Base-by-base conservation (phyloP, 2,113 vertebrate genomes). In the Stictonetta naevosa region DNA sequence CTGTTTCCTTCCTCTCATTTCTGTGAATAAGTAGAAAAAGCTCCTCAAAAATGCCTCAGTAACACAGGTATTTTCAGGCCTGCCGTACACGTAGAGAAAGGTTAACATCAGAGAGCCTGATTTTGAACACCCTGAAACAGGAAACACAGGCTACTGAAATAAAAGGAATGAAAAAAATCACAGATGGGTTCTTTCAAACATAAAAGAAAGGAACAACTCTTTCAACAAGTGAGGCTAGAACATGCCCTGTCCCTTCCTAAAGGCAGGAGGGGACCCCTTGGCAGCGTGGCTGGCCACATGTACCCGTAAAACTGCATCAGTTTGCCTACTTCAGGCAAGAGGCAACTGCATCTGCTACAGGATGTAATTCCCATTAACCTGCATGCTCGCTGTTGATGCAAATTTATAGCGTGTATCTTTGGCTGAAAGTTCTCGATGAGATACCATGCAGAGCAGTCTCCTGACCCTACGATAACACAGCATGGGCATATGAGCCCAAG, bases 221-320 rank as follows among this genome's bases (percentile, higher is more conserved):
- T 91, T 72, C 0, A 3, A 77, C 34, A 89, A 5, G 36, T 68
- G 74, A 84, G n/a, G 5, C 7, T 87, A 64, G 75, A 91, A 67
- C 7, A 52, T 28, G 29, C 7, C 33, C 42, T 34, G 55, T 42
- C 2, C 22, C 26, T 56, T 88, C 58, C 48, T 48, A 16, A 84
- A 55, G 29, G 9, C 7, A 1, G 22, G 31, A 84, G 33, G 40
- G 21, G 77, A 91, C 33, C 22, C 26, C 3, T 1, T 13, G 12
- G 22, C 0, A 1, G 6, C 15, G 29, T 44, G 36, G 40, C 36
- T 46, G 58, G 33, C 38, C 55, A 60, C 0, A 1, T 3, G 28
- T 8, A 44, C 4, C 13, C 0, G 0, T 23, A 60, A 69, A 72
- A 67, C 18, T 12, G 21, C 5, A 2, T 4, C 9, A 11, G 1